Evolutionary conservation across 2,797 vertebrate genomes (phyloP), one percentile per base, ranked within the genome.

Genomic region (Lemur catta): DNA sequence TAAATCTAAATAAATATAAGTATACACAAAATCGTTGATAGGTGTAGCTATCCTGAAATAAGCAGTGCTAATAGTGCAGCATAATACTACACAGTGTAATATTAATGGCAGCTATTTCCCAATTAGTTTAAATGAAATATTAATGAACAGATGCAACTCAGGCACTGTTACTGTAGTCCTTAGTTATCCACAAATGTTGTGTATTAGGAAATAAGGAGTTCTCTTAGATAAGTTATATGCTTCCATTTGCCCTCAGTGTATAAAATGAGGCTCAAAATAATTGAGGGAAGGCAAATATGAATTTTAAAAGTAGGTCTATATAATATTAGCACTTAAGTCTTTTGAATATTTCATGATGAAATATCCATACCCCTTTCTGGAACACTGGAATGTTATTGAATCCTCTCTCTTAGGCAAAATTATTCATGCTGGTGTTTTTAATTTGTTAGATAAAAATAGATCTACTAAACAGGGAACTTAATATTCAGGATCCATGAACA

Each of bases 281-380:
- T 6, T 80, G 95, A 93, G 85, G 96, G 89, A 96, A 98, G 96
- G 95, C 95, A 97, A 94, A 97, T 97, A 95, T 97, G 92, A 96
- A 97, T 96, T 95, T 85, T 80, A 87, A 28, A 97, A 89, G 35
- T 46, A 75, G 9, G 24, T 76, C 12, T 72, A 74, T 6, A 24
- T 57, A 57, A 63, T 63, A 91, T 48, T 79, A 95, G 91, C 35
- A 75, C 72, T 89, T 94, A 90, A 48, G 7, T 89, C 24, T 59
- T 89, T 63, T 89, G 75, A 84, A 55, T 79, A 84, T 89, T 79
- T 85, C 46, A 65, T 7, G 20, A 57, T 63, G n/a, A 80, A 84
- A 26, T 57, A 78, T 69, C 35, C 41, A 85, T 57, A 46, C 26
- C 74, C 26, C 18, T 79, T 65, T 79, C 61, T 89, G 79, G 57